These are phyloP conservation scores for Netelia virgata DNA, from an alignment of 2,888 invertebrate genomes.

Conservation along the genomic window DNA sequence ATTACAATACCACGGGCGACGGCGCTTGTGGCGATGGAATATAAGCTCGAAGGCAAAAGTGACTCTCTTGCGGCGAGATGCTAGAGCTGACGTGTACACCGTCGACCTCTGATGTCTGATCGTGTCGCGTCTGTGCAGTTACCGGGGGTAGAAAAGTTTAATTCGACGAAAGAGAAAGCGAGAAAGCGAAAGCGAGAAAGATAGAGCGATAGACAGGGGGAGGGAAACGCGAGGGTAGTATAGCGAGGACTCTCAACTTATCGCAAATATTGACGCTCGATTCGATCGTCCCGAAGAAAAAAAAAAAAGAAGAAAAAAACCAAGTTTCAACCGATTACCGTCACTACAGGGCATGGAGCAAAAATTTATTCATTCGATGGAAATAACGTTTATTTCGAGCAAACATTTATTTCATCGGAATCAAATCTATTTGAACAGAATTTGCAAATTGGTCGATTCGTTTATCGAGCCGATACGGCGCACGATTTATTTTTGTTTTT, in stretches of 20 bases:
- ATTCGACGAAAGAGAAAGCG: slow-evolving; percentile 42
- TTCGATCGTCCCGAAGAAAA: slow-evolving; percentile 11
- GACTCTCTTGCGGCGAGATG: slow-evolving; percentile 35
- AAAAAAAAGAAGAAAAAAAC: neutral
- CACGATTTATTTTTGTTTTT: no score
- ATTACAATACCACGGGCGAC: slow-evolving; percentile 66
- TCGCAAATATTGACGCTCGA: slow-evolving; percentile 38
- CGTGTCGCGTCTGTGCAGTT: slow-evolving; percentile 13
- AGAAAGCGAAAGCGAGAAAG: slow-evolving; percentile 4
- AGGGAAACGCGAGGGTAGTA: slow-evolving; percentile 15
- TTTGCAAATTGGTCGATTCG: neutral
- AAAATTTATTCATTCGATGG: neutral
- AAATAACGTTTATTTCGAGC: neutral
- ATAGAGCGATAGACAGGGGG: neutral
- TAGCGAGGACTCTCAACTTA: slow-evolving; percentile 31
- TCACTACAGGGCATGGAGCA: neutral
- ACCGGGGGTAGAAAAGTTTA: slow-evolving; percentile 62
- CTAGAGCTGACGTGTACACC: neutral
- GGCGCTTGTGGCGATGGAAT: slow-evolving; percentile 39
- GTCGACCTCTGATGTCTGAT: slow-evolving; percentile 9
- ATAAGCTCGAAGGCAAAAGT: slow-evolving; percentile 27
- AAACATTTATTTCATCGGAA: slow-evolving; percentile 19
- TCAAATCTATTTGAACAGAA: slow-evolving; percentile 22
- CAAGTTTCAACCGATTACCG: slow-evolving; percentile 2
- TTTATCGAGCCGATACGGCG: neutral